Evolutionary conservation across 2,113 vertebrate species (phyloP), one percentile per base, ranked within the genome.

Genomic region (Pteropus alecto): DNA sequence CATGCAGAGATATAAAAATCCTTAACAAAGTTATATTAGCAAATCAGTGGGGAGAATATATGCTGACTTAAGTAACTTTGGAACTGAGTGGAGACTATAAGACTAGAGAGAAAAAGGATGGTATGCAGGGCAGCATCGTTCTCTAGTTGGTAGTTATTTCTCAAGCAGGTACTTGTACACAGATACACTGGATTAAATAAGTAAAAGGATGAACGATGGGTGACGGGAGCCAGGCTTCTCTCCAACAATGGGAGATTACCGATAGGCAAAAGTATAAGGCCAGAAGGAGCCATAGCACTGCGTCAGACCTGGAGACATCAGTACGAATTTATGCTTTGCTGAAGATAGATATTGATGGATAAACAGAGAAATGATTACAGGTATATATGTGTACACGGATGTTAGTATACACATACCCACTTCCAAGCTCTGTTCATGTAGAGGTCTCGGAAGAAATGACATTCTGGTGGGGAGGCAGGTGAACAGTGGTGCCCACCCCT

Each of bases 41-140:
- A 48, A 67, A 70, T 58, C 46, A 2, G 1, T 22, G 60, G 21
- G 48, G 24, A n/a, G 18, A 56, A 30, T 35, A n/a, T 8, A 51
- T 35, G 43, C 22, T 14, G n/a, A 26, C 5, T 76, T 65, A 38
- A 33, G 14, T 79, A 61, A 46, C 35, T 74, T 7, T 67, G 35
- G 11, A 43, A 48, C 1, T 63, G 54, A n/a, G 26, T 26, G 6
- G 19, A 38, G 48, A 41, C 30, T 58, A 0, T 51, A 56, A 74
- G 13, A 19, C 19, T 15, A 33, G 67, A 77, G 15, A n/a, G 68
- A 38, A 76, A 35, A 56, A 54, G 76, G 46, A 48, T 2, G 4
- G 5, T 8, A n/a, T 13, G 15, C 3, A 26, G 5, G 15, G 70
- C 0, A 41, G 51, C 48, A 13, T 30, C 5, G 26, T 7, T n/a